Base-by-base conservation (phyloP, 2,113 vertebrate species). In the Gasterosteus nipponicus region DNA sequence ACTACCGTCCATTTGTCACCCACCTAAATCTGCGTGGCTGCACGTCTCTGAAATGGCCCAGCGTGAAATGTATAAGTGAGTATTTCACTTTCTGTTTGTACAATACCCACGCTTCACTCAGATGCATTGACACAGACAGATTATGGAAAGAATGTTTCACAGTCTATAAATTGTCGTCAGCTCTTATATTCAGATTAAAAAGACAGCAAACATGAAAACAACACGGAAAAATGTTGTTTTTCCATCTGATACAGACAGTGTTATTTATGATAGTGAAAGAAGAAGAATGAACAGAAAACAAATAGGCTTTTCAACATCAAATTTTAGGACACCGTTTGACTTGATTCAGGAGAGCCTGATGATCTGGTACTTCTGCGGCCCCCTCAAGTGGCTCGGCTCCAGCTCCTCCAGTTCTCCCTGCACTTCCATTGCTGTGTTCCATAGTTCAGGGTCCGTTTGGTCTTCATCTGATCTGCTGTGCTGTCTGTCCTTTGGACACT, bases 11-110 rank as follows among this genome's bases (percentile, higher is more conserved):
- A 0, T 91, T 89, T 69, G 87, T 93, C 51, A 83, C 81, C 60
- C 84, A 89, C 47, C 84, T 94, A 10, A 94, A 92, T 77, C 63
- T 94, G 76, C 86, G 89, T 1, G 77, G 87, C 63, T 94, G 92
- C 78, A 74, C 58, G 0, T 69, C 76, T 16, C 65, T 93, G 19
- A 81, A 79, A 11, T 81, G 84, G 86, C 5, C 54, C n/a, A 88
- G 87, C 72, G 75, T 94, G 19, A 86, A 76, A 67, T 89, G 69
- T 63, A 85, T 93, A 80, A 85, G 92, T 94, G 70, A 89, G 91
- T 91, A 51, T 44, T 74, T 18, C 10, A 59, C 11, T 49, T 65
- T 41, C 2, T 31, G 3, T 15, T 15, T 46, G 42, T 58, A 10
- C 5, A 70, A 38, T 51, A 33, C 4, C 4, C 15, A n/a, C 26